phyloP scores from a whole-genome alignment of 2,797 vertebrate genomes.

The Perodicticus potto region DNA sequence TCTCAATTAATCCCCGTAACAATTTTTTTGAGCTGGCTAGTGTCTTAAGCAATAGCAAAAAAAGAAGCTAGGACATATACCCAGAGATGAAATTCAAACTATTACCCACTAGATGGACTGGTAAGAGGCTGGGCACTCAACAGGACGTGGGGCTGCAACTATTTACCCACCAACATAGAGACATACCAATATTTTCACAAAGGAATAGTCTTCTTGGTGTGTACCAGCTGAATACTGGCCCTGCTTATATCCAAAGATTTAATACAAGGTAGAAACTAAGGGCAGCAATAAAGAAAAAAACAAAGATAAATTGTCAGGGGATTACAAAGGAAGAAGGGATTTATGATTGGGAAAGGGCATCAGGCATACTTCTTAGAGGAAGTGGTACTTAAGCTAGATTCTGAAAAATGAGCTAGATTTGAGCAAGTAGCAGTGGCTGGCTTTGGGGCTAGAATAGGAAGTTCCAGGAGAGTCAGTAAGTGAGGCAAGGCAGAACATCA shows the following conservation, averaged over 20 bases:
- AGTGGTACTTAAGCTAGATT: not conserved
- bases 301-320: not conserved
- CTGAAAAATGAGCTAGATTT: slow-evolving; percentile 35
- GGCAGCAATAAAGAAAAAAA: not conserved
- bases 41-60: not conserved
- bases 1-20: not conserved
- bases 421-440: not conserved
- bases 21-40: not conserved
- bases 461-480: not conserved
- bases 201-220: not conserved
- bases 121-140: not conserved
- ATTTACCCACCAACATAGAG: not conserved
- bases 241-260: slow-evolving; percentile 11
- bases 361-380: not conserved
- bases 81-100: not conserved
- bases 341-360: not conserved
- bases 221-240: not conserved
- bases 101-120: not conserved
- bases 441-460: not conserved
- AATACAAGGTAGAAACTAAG: slow-evolving; percentile 13
- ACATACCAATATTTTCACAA: not conserved
- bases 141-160: not conserved
- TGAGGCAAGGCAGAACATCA: not conserved
- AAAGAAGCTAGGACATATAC: not conserved
- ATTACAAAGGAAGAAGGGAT: not conserved